Base-by-base conservation (phyloP, 35 echinoderm and acorn worm genomes). In the Ophiothrix spiculata region DNA sequence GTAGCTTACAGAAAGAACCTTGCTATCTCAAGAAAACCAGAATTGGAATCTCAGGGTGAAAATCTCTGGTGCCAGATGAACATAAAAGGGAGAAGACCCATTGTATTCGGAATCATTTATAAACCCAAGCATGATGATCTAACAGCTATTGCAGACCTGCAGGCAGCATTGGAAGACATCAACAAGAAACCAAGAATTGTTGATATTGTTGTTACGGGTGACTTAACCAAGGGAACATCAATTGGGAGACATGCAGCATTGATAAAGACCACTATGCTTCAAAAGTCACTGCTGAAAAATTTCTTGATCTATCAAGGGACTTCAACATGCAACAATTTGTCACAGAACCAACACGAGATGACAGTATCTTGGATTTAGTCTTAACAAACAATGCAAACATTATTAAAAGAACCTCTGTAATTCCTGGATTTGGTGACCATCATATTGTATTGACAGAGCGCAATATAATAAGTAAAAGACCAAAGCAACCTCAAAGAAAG, bases 371-470 rank as follows among this genome's bases (percentile, higher is more conserved):
- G 28, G 78, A 80, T 35, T 37, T 80, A 13, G 78, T 37, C 8
- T 34, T 80, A 14, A 37, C 36, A 37, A 80, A 80, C 37, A 80
- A 80, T 28, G 28, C 78, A 36, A 4, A 17, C 3, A 29, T 80
- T 37, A 37, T 80, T 8, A 28, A 28, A 11, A 28, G 37, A 37
- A 28, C 28, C 37, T 3, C 15, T 33, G 78, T 80, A 23, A 39
- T 39, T 37, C 78, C 78, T 80, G 78, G 78, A 3, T 28, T 80
- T 17, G 37, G 78, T 37, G 78, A 80, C 37, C 78, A 80, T 28
- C 15, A 80, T 15, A 37, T 37, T 3, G 78, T 80, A 80, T 12
- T 34, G 37, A 80, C 78, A 35, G 78, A 8, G 8, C 35, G 25
- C 8, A 75, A 75, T 6, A 35, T 75, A 12, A 28, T 8, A 31